Evolutionary conservation across 2,888 invertebrate genomes (phyloP).

Genomic region (Drosophila infuscata): DNA sequence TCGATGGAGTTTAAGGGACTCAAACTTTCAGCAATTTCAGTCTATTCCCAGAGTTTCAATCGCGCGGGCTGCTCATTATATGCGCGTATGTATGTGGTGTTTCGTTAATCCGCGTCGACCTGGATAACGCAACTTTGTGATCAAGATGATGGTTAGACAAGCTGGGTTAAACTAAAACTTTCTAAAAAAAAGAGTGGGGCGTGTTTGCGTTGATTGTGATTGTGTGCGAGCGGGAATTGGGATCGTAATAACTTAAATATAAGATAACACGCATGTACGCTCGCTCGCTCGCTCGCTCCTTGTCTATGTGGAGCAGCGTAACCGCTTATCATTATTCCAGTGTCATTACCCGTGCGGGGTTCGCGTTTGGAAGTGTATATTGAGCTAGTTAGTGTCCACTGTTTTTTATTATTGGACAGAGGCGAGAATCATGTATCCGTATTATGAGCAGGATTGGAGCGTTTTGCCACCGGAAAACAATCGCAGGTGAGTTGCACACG

Average conservation of each 20-base stretch:
- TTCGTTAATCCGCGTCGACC: neutral
- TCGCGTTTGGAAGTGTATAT: slow-evolving; percentile 48
- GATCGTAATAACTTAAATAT: slow-evolving; percentile 66
- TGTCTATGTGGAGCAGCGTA: slow-evolving; percentile 59
- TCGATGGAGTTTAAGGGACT: slow-evolving; percentile 33
- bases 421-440: slow-evolving; percentile 82
- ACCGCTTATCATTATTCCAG: slow-evolving; percentile 62
- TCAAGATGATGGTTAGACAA: slow-evolving; percentile 23
- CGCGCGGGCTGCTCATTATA: slow-evolving; percentile 40
- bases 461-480: slow-evolving; percentile 94
- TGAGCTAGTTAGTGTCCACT: slow-evolving; percentile 38
- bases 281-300: slow-evolving; percentile 30
- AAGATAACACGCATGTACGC: slow-evolving; percentile 63
- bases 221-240: slow-evolving; percentile 34
- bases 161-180: slow-evolving; percentile 14
- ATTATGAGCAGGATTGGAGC: slow-evolving; percentile 93
- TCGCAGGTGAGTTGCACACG: slow-evolving; percentile 88
- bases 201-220: slow-evolving; percentile 4
- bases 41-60: slow-evolving; percentile 51
- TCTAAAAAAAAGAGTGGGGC: slow-evolving; percentile 3
- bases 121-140: slow-evolving; percentile 22
- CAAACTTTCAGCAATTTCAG: slow-evolving; percentile 35
- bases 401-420: slow-evolving; percentile 21
- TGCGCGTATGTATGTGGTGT: neutral
- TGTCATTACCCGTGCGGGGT: slow-evolving; percentile 45